Evolutionary conservation across 23 tunicate species (phyloP).

Genomic region (Halocynthia aurantium): DNA sequence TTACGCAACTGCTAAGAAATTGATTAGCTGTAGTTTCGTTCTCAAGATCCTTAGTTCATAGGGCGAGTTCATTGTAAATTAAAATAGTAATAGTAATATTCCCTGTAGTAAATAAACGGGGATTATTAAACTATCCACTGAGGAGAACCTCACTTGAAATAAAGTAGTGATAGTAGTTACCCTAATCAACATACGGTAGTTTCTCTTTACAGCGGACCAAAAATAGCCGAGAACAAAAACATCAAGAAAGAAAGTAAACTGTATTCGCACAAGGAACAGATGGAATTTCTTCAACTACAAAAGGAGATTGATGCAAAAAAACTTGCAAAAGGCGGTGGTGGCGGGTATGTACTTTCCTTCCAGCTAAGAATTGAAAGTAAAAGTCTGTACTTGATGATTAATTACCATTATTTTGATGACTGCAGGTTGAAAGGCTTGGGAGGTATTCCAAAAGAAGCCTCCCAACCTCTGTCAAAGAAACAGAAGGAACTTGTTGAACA

Average conservation of each 20-base stretch:
- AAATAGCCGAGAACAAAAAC: conserved; percentile 68
- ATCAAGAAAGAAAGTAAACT: conserved; percentile 78
- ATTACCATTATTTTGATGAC: neutral
- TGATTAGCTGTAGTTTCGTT: neutral
- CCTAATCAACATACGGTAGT: neutral
- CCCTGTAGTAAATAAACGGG: neutral
- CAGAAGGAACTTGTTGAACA: conserved; percentile 68
- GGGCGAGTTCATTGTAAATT: neutral
- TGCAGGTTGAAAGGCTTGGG: conserved; percentile 45
- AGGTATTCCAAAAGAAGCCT: neutral
- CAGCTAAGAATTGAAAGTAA: too few relatives aligned
- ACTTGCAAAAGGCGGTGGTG: conserved; percentile 9
- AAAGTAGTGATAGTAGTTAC: too few relatives aligned
- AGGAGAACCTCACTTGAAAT: too few relatives aligned
- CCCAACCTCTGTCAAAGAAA: conserved; percentile 59
- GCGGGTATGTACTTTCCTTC: neutral
- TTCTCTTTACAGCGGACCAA: conserved; percentile 57
- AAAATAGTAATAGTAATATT: neutral
- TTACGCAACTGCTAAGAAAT: neutral
- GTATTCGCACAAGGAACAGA: conserved; percentile 80
- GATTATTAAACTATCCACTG: too few relatives aligned
- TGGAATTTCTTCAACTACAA: conserved; percentile 41
- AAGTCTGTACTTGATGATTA: too few relatives aligned
- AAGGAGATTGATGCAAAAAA: conserved; percentile 68
- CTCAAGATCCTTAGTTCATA: neutral